phyloP scores from a whole-genome alignment of 2,113 vertebrate genomes.

The Anhinga rufa region DNA sequence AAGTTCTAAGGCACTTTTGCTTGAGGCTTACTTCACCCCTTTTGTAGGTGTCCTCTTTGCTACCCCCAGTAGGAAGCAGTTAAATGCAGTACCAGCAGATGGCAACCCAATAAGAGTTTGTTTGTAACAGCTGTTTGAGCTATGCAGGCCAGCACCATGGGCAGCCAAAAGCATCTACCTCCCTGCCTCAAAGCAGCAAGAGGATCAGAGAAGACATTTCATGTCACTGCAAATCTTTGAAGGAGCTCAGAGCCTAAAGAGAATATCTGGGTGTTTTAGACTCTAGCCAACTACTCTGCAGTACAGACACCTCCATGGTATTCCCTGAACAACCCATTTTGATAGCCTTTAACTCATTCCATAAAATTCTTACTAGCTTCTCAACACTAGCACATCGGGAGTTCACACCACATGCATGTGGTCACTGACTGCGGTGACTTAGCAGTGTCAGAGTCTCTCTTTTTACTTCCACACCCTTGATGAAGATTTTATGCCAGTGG shows the following conservation, averaged over 20 bases:
- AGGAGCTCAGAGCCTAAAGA: neutral
- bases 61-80: neutral
- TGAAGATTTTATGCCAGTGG: neutral
- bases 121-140: neutral
- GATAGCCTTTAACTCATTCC: neutral
- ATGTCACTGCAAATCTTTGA: neutral
- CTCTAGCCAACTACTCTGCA: neutral
- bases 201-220: neutral
- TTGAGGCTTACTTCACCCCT: neutral
- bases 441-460: neutral
- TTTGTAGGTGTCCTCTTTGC: neutral
- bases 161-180: neutral
- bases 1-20: rapidly evolving
- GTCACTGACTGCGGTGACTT: neutral
- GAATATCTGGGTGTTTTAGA: neutral
- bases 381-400: neutral
- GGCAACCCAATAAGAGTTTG: neutral
- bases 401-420: neutral
- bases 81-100: slow-evolving; percentile 19
- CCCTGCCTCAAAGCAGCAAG: neutral
- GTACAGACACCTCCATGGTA: rapidly evolving
- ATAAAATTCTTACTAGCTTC: neutral
- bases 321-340: neutral
- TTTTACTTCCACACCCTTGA: neutral
- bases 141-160: neutral